Evolutionary conservation across 2,113 vertebrate species (phyloP).

Genomic region (Sander lucioperca): DNA sequence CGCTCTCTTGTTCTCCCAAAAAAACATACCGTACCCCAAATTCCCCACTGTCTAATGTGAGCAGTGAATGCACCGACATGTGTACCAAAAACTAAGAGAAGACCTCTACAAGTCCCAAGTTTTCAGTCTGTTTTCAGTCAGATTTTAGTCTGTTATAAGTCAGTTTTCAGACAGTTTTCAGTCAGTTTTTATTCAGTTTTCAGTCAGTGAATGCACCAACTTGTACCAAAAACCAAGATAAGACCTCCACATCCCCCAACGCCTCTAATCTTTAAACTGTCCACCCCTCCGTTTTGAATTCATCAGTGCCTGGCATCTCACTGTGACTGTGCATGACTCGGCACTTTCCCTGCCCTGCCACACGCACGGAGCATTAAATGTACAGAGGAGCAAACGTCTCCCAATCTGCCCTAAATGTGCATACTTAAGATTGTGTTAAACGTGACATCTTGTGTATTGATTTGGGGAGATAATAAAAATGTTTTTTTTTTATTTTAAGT

Average conservation of each 20-base stretch:
- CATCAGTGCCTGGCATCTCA: constrained; percentile 25
- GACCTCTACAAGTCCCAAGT: no score
- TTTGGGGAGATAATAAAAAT: no score
- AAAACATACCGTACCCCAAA: background rate
- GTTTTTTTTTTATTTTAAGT: no score
- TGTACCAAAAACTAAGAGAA: background rate
- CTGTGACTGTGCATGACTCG: constrained; percentile 52
- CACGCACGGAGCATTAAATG: background rate
- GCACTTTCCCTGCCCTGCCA: constrained; percentile 32
- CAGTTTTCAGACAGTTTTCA: no score
- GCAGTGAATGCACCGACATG: background rate
- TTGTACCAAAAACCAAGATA: no score
- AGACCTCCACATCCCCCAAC: background rate
- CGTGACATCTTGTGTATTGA: no score
- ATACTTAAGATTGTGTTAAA: no score
- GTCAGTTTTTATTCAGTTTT: no score
- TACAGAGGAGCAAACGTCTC: background rate
- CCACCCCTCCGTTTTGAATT: background rate
- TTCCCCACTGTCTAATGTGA: background rate
- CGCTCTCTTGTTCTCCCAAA: background rate
- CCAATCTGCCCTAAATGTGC: no score
- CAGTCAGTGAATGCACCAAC: background rate
- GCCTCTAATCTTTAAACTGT: background rate
- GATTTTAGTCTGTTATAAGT: no score
- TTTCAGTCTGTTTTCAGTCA: no score